phyloP scores from a whole-genome alignment of 2,113 vertebrate species.

The Balaeniceps rex region DNA sequence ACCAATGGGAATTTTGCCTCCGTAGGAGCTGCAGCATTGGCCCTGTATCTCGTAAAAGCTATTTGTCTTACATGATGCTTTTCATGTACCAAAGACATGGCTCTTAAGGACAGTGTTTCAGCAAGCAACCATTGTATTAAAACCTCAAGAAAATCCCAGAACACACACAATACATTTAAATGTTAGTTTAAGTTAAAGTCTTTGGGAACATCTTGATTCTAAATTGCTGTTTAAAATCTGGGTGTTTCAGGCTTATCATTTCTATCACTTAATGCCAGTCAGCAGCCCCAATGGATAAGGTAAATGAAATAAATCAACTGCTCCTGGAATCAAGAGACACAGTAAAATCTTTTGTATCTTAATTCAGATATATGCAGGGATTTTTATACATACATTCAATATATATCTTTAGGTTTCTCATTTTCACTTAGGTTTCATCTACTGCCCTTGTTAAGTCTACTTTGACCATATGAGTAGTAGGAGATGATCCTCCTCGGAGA shows the following conservation, averaged over 20 bases:
- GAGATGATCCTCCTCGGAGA: conserved; percentile 74
- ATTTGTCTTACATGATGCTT: neutral
- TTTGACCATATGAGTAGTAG: conserved; percentile 59
- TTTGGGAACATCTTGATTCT: neutral
- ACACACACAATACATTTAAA: neutral
- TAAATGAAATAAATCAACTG: neutral
- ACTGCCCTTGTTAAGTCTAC: conserved; percentile 83
- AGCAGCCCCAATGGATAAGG: neutral
- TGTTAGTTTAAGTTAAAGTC: neutral
- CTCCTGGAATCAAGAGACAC: neutral
- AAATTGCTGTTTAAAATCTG: neutral
- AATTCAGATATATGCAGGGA: neutral
- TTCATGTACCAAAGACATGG: neutral
- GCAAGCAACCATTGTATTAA: neutral
- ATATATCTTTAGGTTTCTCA: neutral
- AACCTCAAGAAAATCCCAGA: neutral
- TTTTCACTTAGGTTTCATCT: conserved; percentile 73
- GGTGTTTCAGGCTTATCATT: neutral
- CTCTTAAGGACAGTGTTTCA: neutral
- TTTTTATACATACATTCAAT: neutral
- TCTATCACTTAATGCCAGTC: neutral
- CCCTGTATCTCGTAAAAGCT: neutral
- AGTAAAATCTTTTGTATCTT: neutral
- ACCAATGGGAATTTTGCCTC: neutral
- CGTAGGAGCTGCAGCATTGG: neutral